Base-by-base conservation (phyloP, 2,888 invertebrate species). In the Cantharis rufa region DNA sequence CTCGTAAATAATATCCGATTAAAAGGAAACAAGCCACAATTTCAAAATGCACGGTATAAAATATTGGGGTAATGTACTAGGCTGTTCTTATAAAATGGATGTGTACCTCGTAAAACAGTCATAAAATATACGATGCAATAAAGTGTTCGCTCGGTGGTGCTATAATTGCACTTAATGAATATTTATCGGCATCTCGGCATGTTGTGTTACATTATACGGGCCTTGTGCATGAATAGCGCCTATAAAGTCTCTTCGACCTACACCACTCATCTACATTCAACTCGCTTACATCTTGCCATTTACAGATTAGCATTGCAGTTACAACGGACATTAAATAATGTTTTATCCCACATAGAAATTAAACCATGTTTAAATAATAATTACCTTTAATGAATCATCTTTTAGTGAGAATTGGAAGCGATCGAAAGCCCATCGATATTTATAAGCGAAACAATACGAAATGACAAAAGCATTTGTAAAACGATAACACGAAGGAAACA, bases 161-260 rank as follows among this genome's bases (percentile, higher is more conserved):
- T 87, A 87, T 88, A 88, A 88, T 88, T 88, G 88, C 87, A 86
- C 86, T 87, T 88, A 88, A 88, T 88, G 88, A 88, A 88, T 88
- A 88, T 88, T 88, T 88, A 88, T 88, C 85, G 88, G 85, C 86
- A 86, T 86, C 86, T 86, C 85, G 83, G 82, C 83, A 84, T 83
- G 85, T 84, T 83, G 83, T 82, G 84, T 84, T 86, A 85, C 85
- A 85, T 86, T 86, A 86, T 86, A 85, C 85, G 81, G 78, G 74
- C 72, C 77, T 77, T 84, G 83, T 85, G 85, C 85, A 85, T 86
- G 85, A 85, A 84, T 85, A 84, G 83, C 83, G 82, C 82, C 84
- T 84, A 85, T 86, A 86, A 86, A 86, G 84, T 83, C 84, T 84
- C 82, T 82, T 81, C 85, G 83, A 82, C 85, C 85, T 84, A 86